These are phyloP conservation scores for Thinocorus orbignyianus DNA, from an alignment of 2,113 vertebrate species.

Conservation along the genomic window DNA sequence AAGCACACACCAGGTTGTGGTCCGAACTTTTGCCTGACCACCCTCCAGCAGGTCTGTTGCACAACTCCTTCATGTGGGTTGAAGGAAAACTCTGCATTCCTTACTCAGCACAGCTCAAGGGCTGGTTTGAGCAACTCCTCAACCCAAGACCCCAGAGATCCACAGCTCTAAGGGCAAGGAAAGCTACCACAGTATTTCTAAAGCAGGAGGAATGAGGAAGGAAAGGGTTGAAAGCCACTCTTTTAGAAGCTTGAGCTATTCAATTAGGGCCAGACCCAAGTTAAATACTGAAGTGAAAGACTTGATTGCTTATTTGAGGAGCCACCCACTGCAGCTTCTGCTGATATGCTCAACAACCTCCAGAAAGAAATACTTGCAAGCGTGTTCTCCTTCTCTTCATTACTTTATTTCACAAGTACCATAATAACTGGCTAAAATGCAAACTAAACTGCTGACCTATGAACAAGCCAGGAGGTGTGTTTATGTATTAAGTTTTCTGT, in stretches of 20 bases:
- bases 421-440: not conserved
- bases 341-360: not conserved
- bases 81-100: not conserved
- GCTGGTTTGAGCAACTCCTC: not conserved
- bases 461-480: not conserved
- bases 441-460: not conserved
- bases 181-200: not conserved
- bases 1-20: not conserved
- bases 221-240: not conserved
- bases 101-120: not conserved
- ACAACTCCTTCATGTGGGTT: accelerated
- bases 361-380: not conserved
- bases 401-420: not conserved
- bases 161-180: not conserved
- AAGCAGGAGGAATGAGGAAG: not conserved
- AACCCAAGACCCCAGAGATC: not conserved
- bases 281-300: not conserved
- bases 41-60: not conserved
- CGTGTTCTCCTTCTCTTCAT: not conserved
- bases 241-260: not conserved
- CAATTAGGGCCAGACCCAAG: accelerated
- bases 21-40: not conserved
- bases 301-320: not conserved
- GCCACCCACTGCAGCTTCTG: not conserved
- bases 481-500: not conserved